Percentiles rank a stretch among this genome's conserved stretches.
Evolutionary conservation across 2,797 vertebrate genomes (phyloP).

Genomic region (Sphaeramia orbicularis): DNA sequence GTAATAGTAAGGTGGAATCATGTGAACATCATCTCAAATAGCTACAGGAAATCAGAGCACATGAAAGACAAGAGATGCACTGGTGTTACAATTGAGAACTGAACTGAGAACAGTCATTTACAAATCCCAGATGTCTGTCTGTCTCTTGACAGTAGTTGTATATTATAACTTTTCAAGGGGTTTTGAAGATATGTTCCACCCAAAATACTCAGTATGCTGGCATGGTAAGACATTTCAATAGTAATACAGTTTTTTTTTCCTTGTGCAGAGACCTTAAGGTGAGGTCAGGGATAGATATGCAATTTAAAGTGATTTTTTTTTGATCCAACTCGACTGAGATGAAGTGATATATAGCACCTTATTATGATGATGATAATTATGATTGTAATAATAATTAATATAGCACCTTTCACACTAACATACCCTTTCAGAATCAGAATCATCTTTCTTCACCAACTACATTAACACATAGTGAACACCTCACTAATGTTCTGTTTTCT

Average conservation of each 20-base stretch:
- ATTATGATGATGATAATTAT: too few relatives aligned
- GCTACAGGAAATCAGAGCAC: constrained; percentile 1
- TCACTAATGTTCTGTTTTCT: too few relatives aligned
- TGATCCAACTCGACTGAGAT: too few relatives aligned
- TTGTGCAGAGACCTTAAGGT: not conserved
- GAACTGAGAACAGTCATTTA: constrained; percentile 8
- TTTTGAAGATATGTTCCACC: not conserved
- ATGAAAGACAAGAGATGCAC: constrained; percentile 5
- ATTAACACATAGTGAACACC: too few relatives aligned
- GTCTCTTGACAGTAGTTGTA: not conserved
- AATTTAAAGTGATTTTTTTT: too few relatives aligned
- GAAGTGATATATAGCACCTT: too few relatives aligned
- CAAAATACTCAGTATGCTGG: not conserved
- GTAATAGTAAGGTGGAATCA: not conserved
- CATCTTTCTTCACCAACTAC: too few relatives aligned
- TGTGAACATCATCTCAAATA: constrained; percentile 11
- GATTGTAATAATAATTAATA: too few relatives aligned
- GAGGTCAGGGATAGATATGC: too few relatives aligned
- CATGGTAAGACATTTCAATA: not conserved
- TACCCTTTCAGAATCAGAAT: too few relatives aligned
- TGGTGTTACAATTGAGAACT: not conserved
- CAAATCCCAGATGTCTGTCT: constrained; percentile 4
- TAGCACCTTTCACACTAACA: too few relatives aligned
- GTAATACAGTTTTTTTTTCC: too few relatives aligned
- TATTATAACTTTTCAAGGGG: not conserved